Conservation (phyloP, 2,797 vertebrate species). For the Eurystomus glaucurus region DNA sequence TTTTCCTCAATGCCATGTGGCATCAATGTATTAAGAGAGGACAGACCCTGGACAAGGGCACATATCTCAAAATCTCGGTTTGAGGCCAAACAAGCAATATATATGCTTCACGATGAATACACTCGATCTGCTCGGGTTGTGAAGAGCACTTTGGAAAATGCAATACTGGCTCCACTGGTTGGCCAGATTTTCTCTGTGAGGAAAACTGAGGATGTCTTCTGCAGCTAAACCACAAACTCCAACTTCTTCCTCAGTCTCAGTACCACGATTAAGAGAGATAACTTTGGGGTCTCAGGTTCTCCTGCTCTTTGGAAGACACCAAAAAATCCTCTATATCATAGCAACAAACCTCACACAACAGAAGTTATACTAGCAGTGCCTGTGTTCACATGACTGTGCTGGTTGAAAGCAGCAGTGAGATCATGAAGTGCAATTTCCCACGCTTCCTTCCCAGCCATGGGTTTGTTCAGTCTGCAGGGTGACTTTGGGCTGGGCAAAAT, state of each 20-base stretch:
- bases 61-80: neutral
- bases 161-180: neutral
- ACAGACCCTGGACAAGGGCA: neutral
- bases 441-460: neutral
- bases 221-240: neutral
- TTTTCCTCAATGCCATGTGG: neutral
- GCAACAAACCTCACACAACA: fast-evolving
- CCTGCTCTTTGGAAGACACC: neutral
- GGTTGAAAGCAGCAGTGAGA: neutral
- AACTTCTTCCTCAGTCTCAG: neutral
- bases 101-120: neutral
- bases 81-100: neutral
- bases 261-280: neutral
- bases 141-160: neutral
- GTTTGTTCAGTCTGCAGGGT: neutral
- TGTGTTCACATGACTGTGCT: neutral
- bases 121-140: neutral
- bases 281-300: fast-evolving
- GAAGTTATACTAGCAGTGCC: neutral
- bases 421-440: neutral
- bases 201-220: neutral
- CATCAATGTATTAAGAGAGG: neutral
- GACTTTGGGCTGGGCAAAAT: neutral
- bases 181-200: neutral
- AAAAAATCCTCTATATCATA: neutral